Conservation (phyloP, 2,113 vertebrate species). For the Zonotrichia leucophrys region DNA sequence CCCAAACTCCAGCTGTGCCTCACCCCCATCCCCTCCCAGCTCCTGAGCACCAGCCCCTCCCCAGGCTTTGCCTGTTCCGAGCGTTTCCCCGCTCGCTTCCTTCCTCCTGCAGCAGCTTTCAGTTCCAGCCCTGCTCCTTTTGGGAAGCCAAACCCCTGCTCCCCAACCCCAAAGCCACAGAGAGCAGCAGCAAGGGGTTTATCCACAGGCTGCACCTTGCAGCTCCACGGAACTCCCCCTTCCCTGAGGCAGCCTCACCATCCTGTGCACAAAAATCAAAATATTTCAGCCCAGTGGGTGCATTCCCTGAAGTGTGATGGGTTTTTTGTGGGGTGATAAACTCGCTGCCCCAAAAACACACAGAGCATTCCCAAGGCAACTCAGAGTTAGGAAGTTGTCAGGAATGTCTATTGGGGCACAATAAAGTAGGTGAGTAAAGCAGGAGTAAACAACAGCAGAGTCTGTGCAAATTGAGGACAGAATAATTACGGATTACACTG, state of each 20-base stretch:
- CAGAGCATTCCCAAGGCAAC: no score
- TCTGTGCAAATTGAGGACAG: neutral
- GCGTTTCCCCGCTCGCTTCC: neutral
- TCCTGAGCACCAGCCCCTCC: neutral
- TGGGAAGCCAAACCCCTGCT: neutral
- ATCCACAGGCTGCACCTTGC: neutral
- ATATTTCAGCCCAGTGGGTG: fast-evolving
- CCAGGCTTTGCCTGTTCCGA: neutral
- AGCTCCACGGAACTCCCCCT: neutral
- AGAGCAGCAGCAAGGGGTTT: neutral
- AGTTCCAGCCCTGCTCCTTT: neutral
- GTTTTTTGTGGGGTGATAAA: neutral
- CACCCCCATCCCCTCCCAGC: neutral
- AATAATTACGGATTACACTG: neutral
- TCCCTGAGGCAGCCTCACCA: neutral
- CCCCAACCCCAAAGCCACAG: neutral
- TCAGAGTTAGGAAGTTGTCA: neutral
- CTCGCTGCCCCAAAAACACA: fast-evolving
- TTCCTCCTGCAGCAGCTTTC: neutral
- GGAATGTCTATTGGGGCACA: neutral
- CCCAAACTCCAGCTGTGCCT: fast-evolving
- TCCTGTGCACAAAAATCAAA: neutral
- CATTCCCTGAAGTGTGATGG: no score
- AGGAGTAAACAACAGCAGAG: neutral
- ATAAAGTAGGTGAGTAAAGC: neutral